A percentile compares a stretch with the other conserved stretches of the same genome.
phyloP scores from a whole-genome alignment of 2,797 vertebrate genomes.

The Crotalus adamanteus region DNA sequence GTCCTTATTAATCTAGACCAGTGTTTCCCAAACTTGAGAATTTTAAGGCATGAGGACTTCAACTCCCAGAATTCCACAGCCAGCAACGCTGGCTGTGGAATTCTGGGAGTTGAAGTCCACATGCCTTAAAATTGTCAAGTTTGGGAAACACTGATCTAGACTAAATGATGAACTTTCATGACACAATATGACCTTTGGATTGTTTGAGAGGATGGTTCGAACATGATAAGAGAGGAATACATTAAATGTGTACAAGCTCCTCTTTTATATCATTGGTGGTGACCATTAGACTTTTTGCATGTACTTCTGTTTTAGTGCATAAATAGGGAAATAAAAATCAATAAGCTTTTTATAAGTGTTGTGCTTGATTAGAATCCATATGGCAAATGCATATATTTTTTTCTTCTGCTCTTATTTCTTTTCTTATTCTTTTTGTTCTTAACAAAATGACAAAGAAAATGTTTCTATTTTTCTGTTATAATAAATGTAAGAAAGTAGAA shows the following conservation, averaged over 20 bases:
- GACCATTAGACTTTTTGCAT: neutral
- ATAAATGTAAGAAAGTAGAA: slow-evolving; percentile 54
- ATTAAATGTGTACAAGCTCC: slow-evolving; percentile 40
- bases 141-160: no score
- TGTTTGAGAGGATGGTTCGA: slow-evolving; percentile 17
- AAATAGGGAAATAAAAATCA: slow-evolving; percentile 31
- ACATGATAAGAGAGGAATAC: slow-evolving; percentile 25
- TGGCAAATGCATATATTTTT: slow-evolving; percentile 9
- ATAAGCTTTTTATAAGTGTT: slow-evolving; percentile 34
- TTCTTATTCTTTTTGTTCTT: slow-evolving; percentile 24
- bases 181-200: slow-evolving; percentile 8
- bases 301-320: slow-evolving; percentile 39
- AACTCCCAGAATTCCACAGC: no score
- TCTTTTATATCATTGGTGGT: slow-evolving; percentile 21
- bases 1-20: slow-evolving; percentile 27
- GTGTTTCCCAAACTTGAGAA: no score
- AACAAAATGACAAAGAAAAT: slow-evolving; percentile 31
- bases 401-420: slow-evolving; percentile 31
- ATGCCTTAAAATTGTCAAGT: no score
- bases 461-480: slow-evolving; percentile 53
- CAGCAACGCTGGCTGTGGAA: no score
- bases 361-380: slow-evolving; percentile 36
- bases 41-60: no score
- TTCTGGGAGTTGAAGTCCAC: no score
- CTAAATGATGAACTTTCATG: slow-evolving; percentile 22